A percentile compares a stretch with the other conserved stretches of the same genome.
phyloP scores from a whole-genome alignment of 2,888 invertebrate species.

The Tuberolachnus salignus region DNA sequence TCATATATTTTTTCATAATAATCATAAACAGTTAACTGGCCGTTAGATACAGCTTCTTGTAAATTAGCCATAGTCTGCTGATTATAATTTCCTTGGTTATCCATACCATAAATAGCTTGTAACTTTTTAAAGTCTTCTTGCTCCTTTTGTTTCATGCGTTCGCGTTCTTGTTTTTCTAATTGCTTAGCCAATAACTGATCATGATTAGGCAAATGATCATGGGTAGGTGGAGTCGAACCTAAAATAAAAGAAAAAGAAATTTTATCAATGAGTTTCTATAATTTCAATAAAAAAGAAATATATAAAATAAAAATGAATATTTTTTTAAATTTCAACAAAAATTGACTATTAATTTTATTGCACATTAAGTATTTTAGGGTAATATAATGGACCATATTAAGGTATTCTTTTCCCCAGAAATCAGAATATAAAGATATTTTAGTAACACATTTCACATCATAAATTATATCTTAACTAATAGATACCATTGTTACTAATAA shows the following conservation, averaged over 20 bases:
- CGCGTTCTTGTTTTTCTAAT: conserved; percentile 68
- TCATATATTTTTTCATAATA: conserved; percentile 83
- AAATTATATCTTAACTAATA: no score
- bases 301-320: no score
- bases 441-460: no score
- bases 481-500: no score
- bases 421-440: no score
- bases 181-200: conserved; percentile 67
- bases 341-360: no score
- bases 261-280: conserved; percentile 12
- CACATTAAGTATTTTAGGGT: no score
- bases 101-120: conserved; percentile 82
- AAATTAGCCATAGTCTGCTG: conserved; percentile 80
- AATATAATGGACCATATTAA: no score
- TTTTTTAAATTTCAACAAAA: no score
- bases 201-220: conserved; percentile 63
- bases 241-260: not conserved
- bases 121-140: conserved; percentile 81
- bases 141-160: conserved; percentile 75
- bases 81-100: conserved; percentile 80
- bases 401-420: no score
- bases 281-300: not conserved
- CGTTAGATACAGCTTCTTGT: conserved; percentile 82
- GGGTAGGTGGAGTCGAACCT: conserved; percentile 50
- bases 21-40: conserved; percentile 83